phyloP scores from a whole-genome alignment of 2,888 invertebrate genomes.

The Actias luna region DNA sequence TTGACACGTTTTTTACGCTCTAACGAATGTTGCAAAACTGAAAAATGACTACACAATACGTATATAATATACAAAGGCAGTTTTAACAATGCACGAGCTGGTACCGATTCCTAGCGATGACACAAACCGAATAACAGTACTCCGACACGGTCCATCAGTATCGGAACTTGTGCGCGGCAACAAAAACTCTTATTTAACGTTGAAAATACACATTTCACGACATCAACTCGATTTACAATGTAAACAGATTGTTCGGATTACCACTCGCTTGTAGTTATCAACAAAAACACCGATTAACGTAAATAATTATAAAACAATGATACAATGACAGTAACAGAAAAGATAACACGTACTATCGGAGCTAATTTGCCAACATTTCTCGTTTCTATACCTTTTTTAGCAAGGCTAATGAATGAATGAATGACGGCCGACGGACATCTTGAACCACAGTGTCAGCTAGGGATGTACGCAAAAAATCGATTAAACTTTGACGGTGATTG shows the following conservation, averaged over 20 bases:
- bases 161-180: slow-evolving; percentile 51
- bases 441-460: slow-evolving; percentile 37
- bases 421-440: slow-evolving; percentile 48
- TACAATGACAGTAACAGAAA: slow-evolving; percentile 49
- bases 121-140: slow-evolving; percentile 55
- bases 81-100: slow-evolving; percentile 12
- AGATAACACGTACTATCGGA: slow-evolving; percentile 68
- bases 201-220: slow-evolving; percentile 57
- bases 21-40: slow-evolving; percentile 76
- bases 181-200: slow-evolving; percentile 66
- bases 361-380: slow-evolving; percentile 77
- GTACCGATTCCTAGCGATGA: slow-evolving; percentile 34
- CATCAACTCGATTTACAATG: slow-evolving; percentile 64
- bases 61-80: not conserved
- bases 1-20: slow-evolving; percentile 79
- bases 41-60: slow-evolving; percentile 27
- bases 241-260: slow-evolving; percentile 66
- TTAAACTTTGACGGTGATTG: too few species aligned
- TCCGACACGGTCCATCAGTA: slow-evolving; percentile 57
- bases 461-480: not conserved
- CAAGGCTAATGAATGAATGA: slow-evolving; percentile 68
- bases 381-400: slow-evolving; percentile 68
- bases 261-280: slow-evolving; percentile 37
- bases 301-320: slow-evolving; percentile 23
- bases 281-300: slow-evolving; percentile 23